These are phyloP conservation scores for Trachelus iudaicus DNA, from an alignment of 2,888 invertebrate genomes.

Conservation along the genomic window DNA sequence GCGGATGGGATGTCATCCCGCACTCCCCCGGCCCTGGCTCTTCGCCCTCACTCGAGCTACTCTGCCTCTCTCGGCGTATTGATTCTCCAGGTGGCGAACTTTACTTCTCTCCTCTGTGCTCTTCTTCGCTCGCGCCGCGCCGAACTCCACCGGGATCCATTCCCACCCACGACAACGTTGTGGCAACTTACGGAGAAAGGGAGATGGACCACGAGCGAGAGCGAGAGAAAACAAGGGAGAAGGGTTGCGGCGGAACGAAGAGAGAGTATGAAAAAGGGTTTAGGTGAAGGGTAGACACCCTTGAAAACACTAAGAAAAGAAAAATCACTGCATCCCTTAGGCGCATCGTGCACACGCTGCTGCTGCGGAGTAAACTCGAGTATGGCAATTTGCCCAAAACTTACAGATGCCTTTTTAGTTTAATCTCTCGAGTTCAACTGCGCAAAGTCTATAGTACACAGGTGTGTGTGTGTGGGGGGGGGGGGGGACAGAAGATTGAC, in stretches of 20 bases:
- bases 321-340: neutral
- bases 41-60: conserved; percentile 18
- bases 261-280: neutral
- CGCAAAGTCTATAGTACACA: neutral
- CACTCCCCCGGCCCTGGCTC: neutral
- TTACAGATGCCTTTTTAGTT: neutral
- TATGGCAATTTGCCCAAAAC: neutral
- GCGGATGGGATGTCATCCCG: neutral
- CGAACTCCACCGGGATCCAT: neutral
- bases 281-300: neutral
- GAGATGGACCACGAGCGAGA: conserved; percentile 2
- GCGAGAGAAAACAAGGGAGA: conserved; percentile 2
- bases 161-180: conserved; percentile 19
- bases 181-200: conserved; percentile 6
- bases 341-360: neutral
- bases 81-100: conserved; percentile 34
- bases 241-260: neutral
- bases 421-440: neutral
- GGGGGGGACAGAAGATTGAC: neutral
- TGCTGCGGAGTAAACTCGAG: neutral
- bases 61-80: conserved; percentile 24
- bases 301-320: neutral
- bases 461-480: no score
- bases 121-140: conserved; percentile 5
- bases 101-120: conserved; percentile 25